A percentile compares a stretch with the other conserved stretches of the same genome.
Evolutionary conservation across 1,140 invertebrate genomes (phyloP).

Genomic region (Eriosoma lanigerum): DNA sequence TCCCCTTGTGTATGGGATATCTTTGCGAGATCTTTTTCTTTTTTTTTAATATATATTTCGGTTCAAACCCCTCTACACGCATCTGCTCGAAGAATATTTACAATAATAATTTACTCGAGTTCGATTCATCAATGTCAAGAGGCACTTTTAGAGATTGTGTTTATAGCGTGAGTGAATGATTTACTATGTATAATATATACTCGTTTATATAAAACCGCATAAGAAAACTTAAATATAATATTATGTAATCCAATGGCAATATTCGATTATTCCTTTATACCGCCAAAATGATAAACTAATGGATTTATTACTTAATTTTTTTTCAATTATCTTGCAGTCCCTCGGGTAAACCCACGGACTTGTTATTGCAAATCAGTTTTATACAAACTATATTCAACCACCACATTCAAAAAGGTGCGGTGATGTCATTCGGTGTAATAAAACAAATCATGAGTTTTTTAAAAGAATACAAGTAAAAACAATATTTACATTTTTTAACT

Average conservation of each 20-base stretch:
- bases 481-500: background rate
- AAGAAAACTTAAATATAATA: constrained; percentile 10
- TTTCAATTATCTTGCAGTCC: constrained; percentile 22
- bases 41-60: constrained; percentile 1
- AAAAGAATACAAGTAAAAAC: background rate
- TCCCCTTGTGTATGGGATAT: background rate
- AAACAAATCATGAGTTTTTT: background rate
- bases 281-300: constrained; percentile 12
- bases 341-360: constrained; percentile 3
- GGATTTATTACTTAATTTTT: constrained; percentile 35
- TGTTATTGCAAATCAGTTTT: constrained; percentile 16
- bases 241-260: constrained; percentile 15
- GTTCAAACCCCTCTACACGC: background rate
- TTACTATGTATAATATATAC: background rate
- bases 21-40: constrained; percentile 24
- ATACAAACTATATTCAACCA: background rate
- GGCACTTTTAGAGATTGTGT: constrained; percentile 26
- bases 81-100: background rate
- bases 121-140: constrained; percentile 25
- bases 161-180: constrained; percentile 8
- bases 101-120: background rate
- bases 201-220: background rate
- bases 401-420: background rate
- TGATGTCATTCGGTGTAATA: background rate
- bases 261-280: constrained; percentile 3